Base-by-base conservation (phyloP, 2,797 vertebrate species). In the Bradypodion pumilum region DNA sequence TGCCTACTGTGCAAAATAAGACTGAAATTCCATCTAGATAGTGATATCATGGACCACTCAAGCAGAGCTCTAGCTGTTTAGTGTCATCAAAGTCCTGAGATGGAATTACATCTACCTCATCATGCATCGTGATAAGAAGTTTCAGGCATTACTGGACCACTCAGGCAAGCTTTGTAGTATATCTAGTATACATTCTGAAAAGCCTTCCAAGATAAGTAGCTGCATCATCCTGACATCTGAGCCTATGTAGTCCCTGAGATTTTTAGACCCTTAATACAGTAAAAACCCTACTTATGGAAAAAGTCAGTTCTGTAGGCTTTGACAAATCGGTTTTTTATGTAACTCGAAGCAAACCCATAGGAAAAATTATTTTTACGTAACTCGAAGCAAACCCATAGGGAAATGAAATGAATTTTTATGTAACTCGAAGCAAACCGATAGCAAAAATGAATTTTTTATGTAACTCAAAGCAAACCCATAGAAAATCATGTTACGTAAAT, bases 41-140 rank as follows among this genome's bases (percentile, higher is more conserved):
- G 27, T 7, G 60, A 66, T 78, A 87, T 74, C 60, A 7, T 59
- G 72, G 68, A 59, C 73, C 63, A 21, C 74, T 62, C 70, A 49
- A 85, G 85, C 37, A 89, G 74, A 65, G 59, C 75, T 69, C 35
- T 5, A 85, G 56, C 16, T 42, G 8, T 78, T 88, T 90, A 42
- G 42, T 62, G 52, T 72, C 88, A 85, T 70, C 82, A 74, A 25
- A 87, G 60, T 49, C 75, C 29, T 19, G 73, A 81, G 82, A 82
- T 37, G 52, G 60, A 85, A 86, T 90, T 90, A 84, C 76, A 82
- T 0, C 56, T 56, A n/a, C 44, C 29, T 44, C 4, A 21, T 37
- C 42, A 9, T 15, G 37, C 52, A 29, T 78, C 62, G 44, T 21
- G 49, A 42, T 76, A 44, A 78, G 73, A 81, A 1, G 10, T 65